Evolutionary conservation across 2,888 invertebrate species (phyloP), one percentile per base, ranked within the genome.

Genomic region (Cephus pulcher): DNA sequence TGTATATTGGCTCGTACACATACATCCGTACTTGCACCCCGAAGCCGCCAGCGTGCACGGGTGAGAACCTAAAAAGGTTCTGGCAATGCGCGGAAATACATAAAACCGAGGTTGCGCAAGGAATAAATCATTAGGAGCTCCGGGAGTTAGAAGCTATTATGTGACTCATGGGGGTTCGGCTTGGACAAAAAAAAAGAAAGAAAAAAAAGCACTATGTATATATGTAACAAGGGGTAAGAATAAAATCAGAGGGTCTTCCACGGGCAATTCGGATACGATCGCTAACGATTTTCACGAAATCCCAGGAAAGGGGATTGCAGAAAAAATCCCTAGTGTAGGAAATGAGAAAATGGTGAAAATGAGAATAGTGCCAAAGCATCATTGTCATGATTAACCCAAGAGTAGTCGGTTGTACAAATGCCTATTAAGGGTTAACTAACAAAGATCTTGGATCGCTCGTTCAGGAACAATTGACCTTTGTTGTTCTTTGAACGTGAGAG

Each of bases 41-140:
- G 78, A 76, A 78, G 73, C 56, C 76, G 74, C 37, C 76, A 37
- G 40, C 68, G 76, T 79, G 73, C 80, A 81, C 84, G 82, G 88
- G 90, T 89, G 90, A 89, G 88, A 89, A 87, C 81, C 80, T 88
- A 84, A 88, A 89, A 89, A 86, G 81, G 77, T 80, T 80, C 85
- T 82, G 85, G 88, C 87, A 84, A 87, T 89, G 87, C 87, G 86
- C 88, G 83, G 85, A 89, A 88, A 88, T 89, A 88, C 87, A 88
- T 88, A 88, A 89, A 89, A 89, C 86, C 83, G 30, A 35, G 34
- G 69, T 73, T 71, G 71, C 71, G 71, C 80, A 80, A 80, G 84
- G 83, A 86, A 90, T 90, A 90, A 90, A 90, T 90, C 90, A 90
- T 90, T 87, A 86, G 88, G 85, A 56, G 56, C 83, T 84, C 84